Conservation (phyloP, 2,797 vertebrate genomes). For the Gallinago solitaria region DNA sequence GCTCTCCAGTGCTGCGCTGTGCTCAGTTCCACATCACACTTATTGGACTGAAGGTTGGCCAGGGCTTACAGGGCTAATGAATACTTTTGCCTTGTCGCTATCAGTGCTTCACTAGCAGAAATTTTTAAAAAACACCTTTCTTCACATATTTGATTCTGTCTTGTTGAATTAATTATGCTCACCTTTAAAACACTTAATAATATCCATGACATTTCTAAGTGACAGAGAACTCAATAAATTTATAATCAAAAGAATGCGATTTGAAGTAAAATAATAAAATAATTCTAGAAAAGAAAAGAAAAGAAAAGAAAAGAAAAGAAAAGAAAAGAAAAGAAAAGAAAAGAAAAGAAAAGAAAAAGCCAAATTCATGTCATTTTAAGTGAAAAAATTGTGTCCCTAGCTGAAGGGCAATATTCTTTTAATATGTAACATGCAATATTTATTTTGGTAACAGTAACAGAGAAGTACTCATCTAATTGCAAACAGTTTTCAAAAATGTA, state of each 20-base stretch:
- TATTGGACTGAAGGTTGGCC: neutral
- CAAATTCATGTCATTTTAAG: conserved; percentile 25
- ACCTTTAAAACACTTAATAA: neutral
- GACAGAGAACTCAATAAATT: conserved; percentile 13
- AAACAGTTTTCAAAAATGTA: conserved; percentile 36
- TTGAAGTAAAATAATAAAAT: conserved; percentile 42
- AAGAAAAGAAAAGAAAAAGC: conserved; percentile 14
- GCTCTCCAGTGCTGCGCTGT: neutral
- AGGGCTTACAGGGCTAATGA: neutral
- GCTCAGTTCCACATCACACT: neutral
- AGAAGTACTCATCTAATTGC: conserved; percentile 50
- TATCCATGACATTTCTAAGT: neutral
- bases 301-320: neutral
- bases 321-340: conserved; percentile 4
- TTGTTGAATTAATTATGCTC: neutral
- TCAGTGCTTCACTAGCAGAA: neutral
- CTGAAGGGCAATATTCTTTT: conserved; percentile 21
- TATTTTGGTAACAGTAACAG: conserved; percentile 53
- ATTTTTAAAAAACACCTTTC: neutral
- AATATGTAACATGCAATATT: conserved; percentile 41
- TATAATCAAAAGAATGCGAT: conserved; percentile 6
- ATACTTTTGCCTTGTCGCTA: neutral
- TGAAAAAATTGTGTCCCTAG: conserved; percentile 10
- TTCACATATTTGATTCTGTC: neutral
- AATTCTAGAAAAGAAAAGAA: neutral